Evolutionary conservation across 2,888 invertebrate genomes (phyloP), one percentile per base, ranked within the genome.

Genomic region (Hipparchia sbordonii): DNA sequence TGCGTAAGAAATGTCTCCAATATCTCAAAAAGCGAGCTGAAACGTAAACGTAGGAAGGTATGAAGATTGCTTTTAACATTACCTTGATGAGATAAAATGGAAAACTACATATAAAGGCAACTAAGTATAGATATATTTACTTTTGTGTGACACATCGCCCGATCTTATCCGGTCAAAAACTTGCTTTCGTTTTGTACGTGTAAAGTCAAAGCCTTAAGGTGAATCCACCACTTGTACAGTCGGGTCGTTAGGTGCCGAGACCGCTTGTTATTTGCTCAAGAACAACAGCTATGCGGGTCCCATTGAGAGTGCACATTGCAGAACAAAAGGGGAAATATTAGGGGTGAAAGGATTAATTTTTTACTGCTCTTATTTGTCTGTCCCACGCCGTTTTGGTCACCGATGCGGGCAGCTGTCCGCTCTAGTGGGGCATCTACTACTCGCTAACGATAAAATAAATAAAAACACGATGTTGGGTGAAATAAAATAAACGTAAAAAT

Each of bases 251-350:
- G 67, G 3, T 7, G 67, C 23, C 52, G 69, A 52, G 61, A 48
- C 48, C 59, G 67, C 67, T 69, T 61, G 69, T 69, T 69, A 61
- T 61, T 52, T 69, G 52, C 69, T 69, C 69, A 69, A 69, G 67
- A 57, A 69, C 48, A 57, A 69, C 48, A 48, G 8, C 6, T 68
- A 69, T 69, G 61, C 69, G 69, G 69, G 69, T 52, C 61, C 69
- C 69, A 69, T 60, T 69, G 61, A 61, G 39, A 52, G 69, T 69
- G 61, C 60, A 69, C 61, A 69, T 60, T 45, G 69, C 61, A 61
- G 13, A 12, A 61, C 13, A 52, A 61, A 69, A 61, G 51, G 52
- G 39, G 39, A 13, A 59, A 10, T 65, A 65, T 48, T 48, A 48
- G 48, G 46, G 33, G 51, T 52, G 51, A 23, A 65, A 63, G 33